Conservation (phyloP, 2,797 vertebrate genomes). For the Macropodus opercularis region DNA sequence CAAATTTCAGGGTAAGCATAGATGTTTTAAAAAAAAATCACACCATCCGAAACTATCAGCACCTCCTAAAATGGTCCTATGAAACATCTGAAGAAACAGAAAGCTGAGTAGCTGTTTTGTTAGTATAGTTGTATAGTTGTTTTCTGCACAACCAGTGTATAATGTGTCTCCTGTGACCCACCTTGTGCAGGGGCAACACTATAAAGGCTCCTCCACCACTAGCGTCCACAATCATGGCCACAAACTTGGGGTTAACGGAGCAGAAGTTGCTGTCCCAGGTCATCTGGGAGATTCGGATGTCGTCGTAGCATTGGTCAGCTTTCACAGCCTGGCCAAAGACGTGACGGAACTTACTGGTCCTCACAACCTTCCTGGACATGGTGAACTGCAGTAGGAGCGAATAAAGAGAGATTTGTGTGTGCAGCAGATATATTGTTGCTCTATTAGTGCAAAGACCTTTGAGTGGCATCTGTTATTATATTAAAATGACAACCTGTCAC, state of each 20-base stretch:
- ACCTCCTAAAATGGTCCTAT: conserved; percentile 14
- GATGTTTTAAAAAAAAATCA: too few species aligned
- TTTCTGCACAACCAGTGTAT: too few species aligned
- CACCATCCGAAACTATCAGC: not conserved
- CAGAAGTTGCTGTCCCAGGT: conserved; percentile 96
- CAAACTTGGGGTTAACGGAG: conserved; percentile 90
- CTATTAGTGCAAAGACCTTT: not conserved
- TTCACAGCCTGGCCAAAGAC: conserved; percentile 91
- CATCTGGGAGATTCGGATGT: conserved; percentile 93
- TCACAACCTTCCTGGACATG: conserved; percentile 91
- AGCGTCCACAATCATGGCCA: conserved; percentile 93
- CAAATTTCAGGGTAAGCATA: conserved; percentile 1
- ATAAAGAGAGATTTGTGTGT: not conserved
- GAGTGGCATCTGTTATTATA: not conserved
- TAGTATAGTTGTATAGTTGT: too few species aligned
- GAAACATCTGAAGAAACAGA: not conserved
- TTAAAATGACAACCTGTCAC: not conserved
- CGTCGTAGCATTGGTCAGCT: conserved; percentile 92
- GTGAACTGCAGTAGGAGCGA: conserved; percentile 64
- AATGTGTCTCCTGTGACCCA: conserved; percentile 50
- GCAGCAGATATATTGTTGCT: too few species aligned
- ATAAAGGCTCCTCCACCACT: conserved; percentile 93
- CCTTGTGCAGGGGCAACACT: conserved; percentile 89
- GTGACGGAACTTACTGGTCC: conserved; percentile 92
- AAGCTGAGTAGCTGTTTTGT: accelerated